A percentile compares a stretch with the other conserved stretches of the same genome.
These are phyloP conservation scores for Callyntrura guangdongensis DNA, from an alignment of 2,888 invertebrate genomes.

Conservation along the genomic window DNA sequence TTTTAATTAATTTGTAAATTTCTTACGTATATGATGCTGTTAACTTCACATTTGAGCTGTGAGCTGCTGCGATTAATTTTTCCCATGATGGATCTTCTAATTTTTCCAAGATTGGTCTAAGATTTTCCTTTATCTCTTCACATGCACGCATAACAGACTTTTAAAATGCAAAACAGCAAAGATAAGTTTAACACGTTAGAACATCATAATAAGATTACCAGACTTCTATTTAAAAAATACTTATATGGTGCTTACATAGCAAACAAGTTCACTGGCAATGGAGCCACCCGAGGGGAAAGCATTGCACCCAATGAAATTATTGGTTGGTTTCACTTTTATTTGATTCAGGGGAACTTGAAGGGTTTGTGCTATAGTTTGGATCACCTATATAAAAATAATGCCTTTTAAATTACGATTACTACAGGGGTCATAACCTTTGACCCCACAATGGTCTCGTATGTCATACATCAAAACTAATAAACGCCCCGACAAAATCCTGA, in stretches of 20 bases:
- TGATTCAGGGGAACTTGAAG: constrained; percentile 86
- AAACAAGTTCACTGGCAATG: constrained; percentile 85
- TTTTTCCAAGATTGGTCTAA: constrained; percentile 85
- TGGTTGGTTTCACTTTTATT: constrained; percentile 85
- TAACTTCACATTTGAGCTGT: constrained; percentile 74
- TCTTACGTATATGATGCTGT: constrained; percentile 82
- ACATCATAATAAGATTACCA: not conserved
- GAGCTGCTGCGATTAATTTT: constrained; percentile 80
- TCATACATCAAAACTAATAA: too few species aligned
- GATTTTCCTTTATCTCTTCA: constrained; percentile 85
- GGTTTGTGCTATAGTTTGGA: constrained; percentile 86
- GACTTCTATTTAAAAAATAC: not conserved
- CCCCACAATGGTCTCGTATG: too few species aligned
- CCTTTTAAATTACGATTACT: too few species aligned
- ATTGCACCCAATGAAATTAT: constrained; percentile 85
- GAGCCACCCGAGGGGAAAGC: constrained; percentile 85
- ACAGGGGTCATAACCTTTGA: too few species aligned
- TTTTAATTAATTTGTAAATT: too few species aligned
- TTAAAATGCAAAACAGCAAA: constrained; percentile 1
- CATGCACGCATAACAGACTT: constrained; percentile 86
- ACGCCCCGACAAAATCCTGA: too few species aligned
- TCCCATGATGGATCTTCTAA: constrained; percentile 84
- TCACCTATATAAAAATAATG: constrained; percentile 86
- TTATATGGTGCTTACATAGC: constrained; percentile 83
- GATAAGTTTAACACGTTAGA: not conserved